Evolutionary conservation across 1,140 invertebrate species (phyloP).

Genomic region (Tribolium castaneum): DNA sequence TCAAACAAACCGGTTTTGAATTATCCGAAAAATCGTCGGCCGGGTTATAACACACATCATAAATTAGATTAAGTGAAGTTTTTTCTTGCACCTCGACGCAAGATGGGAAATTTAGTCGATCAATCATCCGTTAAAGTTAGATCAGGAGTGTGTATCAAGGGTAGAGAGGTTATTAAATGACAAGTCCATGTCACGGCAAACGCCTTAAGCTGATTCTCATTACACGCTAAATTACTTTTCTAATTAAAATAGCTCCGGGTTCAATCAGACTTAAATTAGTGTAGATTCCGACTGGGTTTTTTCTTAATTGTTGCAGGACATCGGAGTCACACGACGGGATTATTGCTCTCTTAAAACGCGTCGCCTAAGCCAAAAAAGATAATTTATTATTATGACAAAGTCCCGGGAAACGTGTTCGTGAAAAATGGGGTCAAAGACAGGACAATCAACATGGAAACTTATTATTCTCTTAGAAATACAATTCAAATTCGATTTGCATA

Average conservation of each 20-base stretch:
- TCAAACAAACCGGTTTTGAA: background rate
- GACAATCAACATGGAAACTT: background rate
- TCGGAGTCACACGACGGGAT: background rate
- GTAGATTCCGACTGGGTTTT: slow-evolving; percentile 11
- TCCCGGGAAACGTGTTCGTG: slow-evolving; percentile 4
- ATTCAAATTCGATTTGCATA: slow-evolving; percentile 18
- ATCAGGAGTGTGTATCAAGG: slow-evolving; percentile 31
- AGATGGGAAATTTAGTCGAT: slow-evolving; percentile 34
- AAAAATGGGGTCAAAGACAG: slow-evolving; percentile 25
- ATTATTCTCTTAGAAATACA: background rate
- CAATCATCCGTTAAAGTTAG: slow-evolving; percentile 34
- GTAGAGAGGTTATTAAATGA: slow-evolving; percentile 35
- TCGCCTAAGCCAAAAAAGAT: background rate
- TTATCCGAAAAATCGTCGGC: background rate
- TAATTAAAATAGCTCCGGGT: slow-evolving; percentile 37
- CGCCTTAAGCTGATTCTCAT: slow-evolving; percentile 32
- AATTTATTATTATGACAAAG: slow-evolving; percentile 31
- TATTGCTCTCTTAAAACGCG: slow-evolving; percentile 1
- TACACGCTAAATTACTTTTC: slow-evolving; percentile 42
- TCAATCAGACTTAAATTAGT: slow-evolving; percentile 36
- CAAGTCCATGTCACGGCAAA: slow-evolving; percentile 25
- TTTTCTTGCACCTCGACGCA: slow-evolving; percentile 17
- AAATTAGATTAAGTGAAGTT: slow-evolving; percentile 23
- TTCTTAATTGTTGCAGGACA: slow-evolving; percentile 21
- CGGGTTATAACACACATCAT: slow-evolving; percentile 20